Evolutionary conservation across 2,113 vertebrate species (phyloP).

Genomic region (Podarcis cretensis): DNA sequence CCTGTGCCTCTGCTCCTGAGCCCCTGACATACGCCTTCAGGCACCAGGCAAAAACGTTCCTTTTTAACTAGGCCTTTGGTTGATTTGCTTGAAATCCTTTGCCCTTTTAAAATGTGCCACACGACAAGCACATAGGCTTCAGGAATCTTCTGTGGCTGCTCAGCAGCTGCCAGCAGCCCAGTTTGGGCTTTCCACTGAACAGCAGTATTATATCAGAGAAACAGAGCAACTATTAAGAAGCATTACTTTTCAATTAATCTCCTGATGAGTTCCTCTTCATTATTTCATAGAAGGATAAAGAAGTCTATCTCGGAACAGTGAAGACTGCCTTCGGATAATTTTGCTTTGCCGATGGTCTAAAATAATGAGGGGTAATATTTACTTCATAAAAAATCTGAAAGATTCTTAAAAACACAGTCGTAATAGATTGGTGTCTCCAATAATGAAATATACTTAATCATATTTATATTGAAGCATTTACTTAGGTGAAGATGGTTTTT

Average conservation of each 20-base stretch:
- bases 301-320: constrained; percentile 48
- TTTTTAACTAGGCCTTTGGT: no score
- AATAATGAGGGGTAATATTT: constrained; percentile 46
- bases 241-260: constrained; percentile 62
- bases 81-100: no score
- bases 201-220: constrained; percentile 19
- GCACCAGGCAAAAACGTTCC: no score
- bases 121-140: constrained; percentile 21
- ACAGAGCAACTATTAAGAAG: constrained; percentile 22
- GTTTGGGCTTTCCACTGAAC: constrained; percentile 45
- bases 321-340: constrained; percentile 46
- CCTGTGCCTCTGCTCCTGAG: no score
- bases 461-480: constrained; percentile 21
- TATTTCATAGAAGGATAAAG: constrained; percentile 55
- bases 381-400: constrained; percentile 36
- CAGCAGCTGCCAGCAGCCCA: constrained; percentile 48
- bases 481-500: neutral
- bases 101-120: no score
- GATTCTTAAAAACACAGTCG: neutral
- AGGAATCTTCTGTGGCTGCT: constrained; percentile 53
- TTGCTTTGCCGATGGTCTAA: constrained; percentile 21
- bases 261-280: constrained; percentile 58
- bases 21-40: no score
- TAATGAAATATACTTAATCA: constrained; percentile 30
- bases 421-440: neutral